Evolutionary conservation across 2,113 vertebrate genomes (phyloP), one percentile per base, ranked within the genome.

Genomic region (Rhombomys opimus): DNA sequence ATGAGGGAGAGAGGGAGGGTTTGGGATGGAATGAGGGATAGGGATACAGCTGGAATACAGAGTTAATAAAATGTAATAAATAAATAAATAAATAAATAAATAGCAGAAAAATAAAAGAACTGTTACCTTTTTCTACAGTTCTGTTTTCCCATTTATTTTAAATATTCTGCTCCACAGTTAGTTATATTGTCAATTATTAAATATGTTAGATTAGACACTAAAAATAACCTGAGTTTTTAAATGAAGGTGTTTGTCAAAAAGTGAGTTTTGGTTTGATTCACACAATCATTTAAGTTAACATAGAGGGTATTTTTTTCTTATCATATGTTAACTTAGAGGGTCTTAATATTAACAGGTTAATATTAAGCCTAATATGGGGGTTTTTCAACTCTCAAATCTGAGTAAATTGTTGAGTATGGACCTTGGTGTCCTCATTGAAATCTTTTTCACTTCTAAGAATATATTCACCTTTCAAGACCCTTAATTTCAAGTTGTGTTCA

Each of bases 381-480:
- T 46, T 73, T 35, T 13, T 18, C 13, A 70, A 11, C 52, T 77
- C 57, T 50, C 35, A 17, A 65, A 38, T 30, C 14, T 17, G 27
- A 46, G 5, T 52, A 76, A 35, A 13, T 54, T 20, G 54, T 68
- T 32, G 32, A 35, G 35, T 46, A 2, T 82, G n/a, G 11, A 1
- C 2, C 9, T 17, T 22, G 6, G 30, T 4, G 27, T 67, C 3
- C 14, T 5, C 4, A 32, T 1, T 46, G 10, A 77, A 61, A 54
- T 11, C 1, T 54, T 85, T 30, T 50, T 4, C 4, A 3, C 18
- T 80, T 63, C 15, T 52, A 65, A 38, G 23, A 84, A 8, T 8
- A 1, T 2, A 7, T 61, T 3, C 0, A 18, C 20, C 0, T 77
- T 52, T 54, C 0, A 22, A 5, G 7, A 89, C 27, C 65, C 4